phyloP scores from a whole-genome alignment of 2,113 vertebrate species.

The Alosa alosa region DNA sequence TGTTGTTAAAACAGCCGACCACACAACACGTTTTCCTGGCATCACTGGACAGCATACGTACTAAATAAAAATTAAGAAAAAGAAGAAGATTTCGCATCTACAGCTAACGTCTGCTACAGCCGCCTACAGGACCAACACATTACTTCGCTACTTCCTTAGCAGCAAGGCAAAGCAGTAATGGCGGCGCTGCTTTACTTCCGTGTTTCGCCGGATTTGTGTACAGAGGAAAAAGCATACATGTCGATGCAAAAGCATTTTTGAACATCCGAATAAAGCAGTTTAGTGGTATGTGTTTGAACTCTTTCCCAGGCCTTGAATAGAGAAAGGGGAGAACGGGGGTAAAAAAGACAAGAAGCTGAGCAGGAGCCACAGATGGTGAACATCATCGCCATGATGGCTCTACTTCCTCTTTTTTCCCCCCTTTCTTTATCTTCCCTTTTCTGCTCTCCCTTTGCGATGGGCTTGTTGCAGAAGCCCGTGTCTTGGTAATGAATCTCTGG shows the following conservation, averaged over 20 bases:
- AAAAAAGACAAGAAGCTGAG: conserved; percentile 36
- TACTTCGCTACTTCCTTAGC: too few relatives aligned
- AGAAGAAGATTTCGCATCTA: too few relatives aligned
- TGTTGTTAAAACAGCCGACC: too few relatives aligned
- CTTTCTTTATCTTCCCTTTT: background rate
- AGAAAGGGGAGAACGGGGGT: conserved; percentile 37
- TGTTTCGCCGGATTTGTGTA: too few relatives aligned
- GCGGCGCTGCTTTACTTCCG: too few relatives aligned
- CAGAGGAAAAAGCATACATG: background rate
- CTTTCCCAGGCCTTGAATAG: background rate
- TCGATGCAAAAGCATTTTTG: background rate
- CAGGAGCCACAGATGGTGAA: conserved; percentile 60
- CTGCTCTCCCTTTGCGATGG: conserved; percentile 44
- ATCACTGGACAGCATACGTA: too few relatives aligned
- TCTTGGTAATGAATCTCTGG: conserved; percentile 74
- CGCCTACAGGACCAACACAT: too few relatives aligned
- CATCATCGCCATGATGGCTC: conserved; percentile 68
- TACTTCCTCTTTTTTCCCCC: conserved; percentile 46
- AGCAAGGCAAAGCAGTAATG: too few relatives aligned
- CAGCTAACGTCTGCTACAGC: too few relatives aligned
- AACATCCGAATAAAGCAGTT: background rate
- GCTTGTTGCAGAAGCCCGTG: conserved; percentile 57
- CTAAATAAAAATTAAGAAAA: too few relatives aligned
- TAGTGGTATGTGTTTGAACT: background rate
- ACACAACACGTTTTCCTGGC: too few relatives aligned